phyloP scores from a whole-genome alignment of 2,888 invertebrate species.

The Automeris io region DNA sequence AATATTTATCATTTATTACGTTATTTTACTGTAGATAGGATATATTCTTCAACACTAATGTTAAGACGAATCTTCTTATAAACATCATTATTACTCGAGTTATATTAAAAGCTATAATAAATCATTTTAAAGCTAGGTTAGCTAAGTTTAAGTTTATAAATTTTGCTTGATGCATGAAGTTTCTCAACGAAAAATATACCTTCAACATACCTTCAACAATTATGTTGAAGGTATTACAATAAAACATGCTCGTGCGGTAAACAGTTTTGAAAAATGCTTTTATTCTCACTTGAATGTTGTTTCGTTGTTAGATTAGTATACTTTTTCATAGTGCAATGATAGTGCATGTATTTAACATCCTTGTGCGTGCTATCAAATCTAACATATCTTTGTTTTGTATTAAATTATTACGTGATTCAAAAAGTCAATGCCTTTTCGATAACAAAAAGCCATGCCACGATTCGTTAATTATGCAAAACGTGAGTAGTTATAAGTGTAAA shows the following conservation, averaged over 20 bases:
- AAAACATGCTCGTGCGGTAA: background rate
- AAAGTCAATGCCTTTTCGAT: slow-evolving; percentile 29
- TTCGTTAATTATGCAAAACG: slow-evolving; percentile 17
- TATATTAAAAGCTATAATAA: no score
- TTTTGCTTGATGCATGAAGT: background rate
- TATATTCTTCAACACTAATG: no score
- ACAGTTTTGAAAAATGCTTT: background rate
- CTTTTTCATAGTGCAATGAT: slow-evolving; percentile 31
- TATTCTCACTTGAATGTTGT: background rate
- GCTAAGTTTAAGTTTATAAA: no score
- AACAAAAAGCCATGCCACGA: background rate
- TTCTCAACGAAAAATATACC: background rate
- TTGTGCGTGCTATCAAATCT: slow-evolving; percentile 48
- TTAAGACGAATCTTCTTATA: no score
- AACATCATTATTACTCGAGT: no score
- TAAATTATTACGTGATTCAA: slow-evolving; percentile 43
- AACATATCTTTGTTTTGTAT: slow-evolving; percentile 54
- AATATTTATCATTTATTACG: no score
- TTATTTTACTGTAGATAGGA: no score
- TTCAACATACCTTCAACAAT: no score
- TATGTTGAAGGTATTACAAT: background rate
- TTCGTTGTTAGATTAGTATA: slow-evolving; percentile 1
- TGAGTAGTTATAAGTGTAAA: slow-evolving; percentile 17
- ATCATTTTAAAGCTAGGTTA: no score
- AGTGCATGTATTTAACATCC: slow-evolving; percentile 57